Conservation (phyloP, 2,113 vertebrate genomes). For the Oreochromis niloticus region DNA sequence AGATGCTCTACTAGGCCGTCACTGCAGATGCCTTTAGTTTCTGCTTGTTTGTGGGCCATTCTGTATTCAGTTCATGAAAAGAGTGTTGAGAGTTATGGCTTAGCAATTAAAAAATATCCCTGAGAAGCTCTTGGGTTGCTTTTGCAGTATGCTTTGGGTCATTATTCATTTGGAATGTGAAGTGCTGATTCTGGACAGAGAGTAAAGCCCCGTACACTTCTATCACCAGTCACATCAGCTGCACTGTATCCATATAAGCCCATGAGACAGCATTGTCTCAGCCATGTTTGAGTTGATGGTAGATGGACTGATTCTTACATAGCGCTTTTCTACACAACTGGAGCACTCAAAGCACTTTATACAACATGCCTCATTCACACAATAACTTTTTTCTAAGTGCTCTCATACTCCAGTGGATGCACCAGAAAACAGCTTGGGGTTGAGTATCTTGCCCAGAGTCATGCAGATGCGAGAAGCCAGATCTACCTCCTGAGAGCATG, state of each 20-base stretch:
- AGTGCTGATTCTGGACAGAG: background rate
- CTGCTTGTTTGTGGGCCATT: background rate
- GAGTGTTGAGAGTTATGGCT: background rate
- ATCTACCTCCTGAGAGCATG: background rate
- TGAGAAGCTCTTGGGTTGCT: background rate
- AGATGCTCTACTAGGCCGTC: background rate
- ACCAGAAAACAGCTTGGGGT: background rate
- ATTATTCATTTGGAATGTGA: background rate
- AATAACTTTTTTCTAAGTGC: background rate
- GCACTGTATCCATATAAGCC: background rate
- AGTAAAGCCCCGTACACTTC: background rate
- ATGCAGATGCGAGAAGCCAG: background rate
- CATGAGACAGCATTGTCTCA: background rate
- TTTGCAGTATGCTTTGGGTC: background rate
- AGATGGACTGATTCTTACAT: background rate
- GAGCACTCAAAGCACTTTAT: background rate
- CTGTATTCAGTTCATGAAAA: background rate
- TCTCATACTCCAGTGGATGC: background rate
- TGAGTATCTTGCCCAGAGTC: background rate
- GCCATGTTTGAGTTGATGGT: background rate
- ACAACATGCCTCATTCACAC: background rate
- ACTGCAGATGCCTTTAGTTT: background rate
- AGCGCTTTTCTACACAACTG: background rate
- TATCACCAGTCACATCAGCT: background rate
- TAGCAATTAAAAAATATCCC: background rate